Evolutionary conservation across 2,797 vertebrate species (phyloP), one percentile per base, ranked within the genome.

Genomic region (Poliocrania exsul): DNA sequence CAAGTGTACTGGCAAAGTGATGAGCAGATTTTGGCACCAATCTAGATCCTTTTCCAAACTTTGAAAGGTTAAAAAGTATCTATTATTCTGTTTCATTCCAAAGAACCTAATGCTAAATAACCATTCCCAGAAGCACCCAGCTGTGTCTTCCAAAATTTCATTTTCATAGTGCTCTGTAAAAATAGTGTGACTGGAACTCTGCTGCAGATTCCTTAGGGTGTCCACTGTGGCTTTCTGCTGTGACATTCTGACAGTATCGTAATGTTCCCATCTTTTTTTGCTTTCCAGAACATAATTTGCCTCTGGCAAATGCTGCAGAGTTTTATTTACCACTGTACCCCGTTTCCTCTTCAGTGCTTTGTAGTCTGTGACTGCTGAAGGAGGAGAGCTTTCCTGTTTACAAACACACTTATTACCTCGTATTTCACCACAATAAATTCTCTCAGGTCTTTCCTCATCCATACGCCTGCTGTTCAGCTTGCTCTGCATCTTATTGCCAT

Each of bases 321-420:
- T 94, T 95, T 92, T 95, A 95, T 95, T 96, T 95, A 86, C 66
- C 54, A 44, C 80, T 53, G 75, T 64, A 90, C 89, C 87, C 62
- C 80, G 4, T 88, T 94, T 91, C 85, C 70, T 92, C 67, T 67
- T 90, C 21, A 14, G 70, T 91, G 73, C 92, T 90, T 81, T 93
- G 60, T 81, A 86, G 87, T 46, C 33, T 91, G 58, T 91, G 91
- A 44, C 89, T 95, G 89, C 82, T 77, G 79, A 77, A 83, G 82
- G 82, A 91, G 87, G 71, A 87, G 62, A 83, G 37, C 62, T 84
- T 92, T 94, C 80, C 73, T 96, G 95, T 95, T 93, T 94, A 88
- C 92, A 93, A 88, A 95, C 73, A 92, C 66, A 58, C 40, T 90
- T 81, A 90, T 44, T 96, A 60, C 81, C 74, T 92, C 92, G 29